A percentile compares a stretch with the other conserved stretches of the same genome.
Conservation (phyloP, 2,888 invertebrate species). For the Pollenia angustigena region DNA sequence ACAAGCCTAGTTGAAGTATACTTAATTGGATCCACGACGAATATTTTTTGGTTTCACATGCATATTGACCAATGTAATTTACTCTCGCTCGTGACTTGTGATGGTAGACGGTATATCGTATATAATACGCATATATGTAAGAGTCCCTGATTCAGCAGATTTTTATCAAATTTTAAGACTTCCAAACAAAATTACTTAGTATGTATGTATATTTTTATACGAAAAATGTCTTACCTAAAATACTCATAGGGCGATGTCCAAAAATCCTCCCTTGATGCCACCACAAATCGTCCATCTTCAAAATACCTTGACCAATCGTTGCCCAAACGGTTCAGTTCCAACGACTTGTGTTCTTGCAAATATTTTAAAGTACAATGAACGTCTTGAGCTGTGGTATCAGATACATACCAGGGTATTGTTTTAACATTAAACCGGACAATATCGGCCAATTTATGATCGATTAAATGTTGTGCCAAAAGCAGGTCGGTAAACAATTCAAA, state of each 20-base stretch:
- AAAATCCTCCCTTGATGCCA: conserved; percentile 88
- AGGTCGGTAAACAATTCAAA: conserved; percentile 96
- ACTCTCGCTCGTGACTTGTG: too few relatives aligned
- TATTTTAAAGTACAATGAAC: conserved; percentile 88
- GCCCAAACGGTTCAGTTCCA: conserved; percentile 84
- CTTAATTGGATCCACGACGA: too few relatives aligned
- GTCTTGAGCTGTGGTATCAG: conserved; percentile 92
- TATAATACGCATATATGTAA: too few relatives aligned
- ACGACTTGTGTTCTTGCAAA: conserved; percentile 82
- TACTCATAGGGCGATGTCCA: conserved; percentile 95
- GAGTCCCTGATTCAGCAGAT: too few relatives aligned
- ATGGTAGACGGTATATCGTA: too few relatives aligned
- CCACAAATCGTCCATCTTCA: conserved; percentile 84
- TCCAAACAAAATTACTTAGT: too few relatives aligned
- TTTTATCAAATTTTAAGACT: too few relatives aligned
- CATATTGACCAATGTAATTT: too few relatives aligned
- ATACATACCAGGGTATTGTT: conserved; percentile 97
- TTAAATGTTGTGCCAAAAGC: conserved; percentile 92
- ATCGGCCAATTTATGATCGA: conserved; percentile 86
- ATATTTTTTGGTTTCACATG: too few relatives aligned
- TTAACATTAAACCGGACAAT: conserved; percentile 93
- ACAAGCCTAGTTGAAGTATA: too few relatives aligned
- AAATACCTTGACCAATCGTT: conserved; percentile 87
- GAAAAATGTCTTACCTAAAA: conserved; percentile 82
- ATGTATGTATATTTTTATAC: too few relatives aligned